Base-by-base conservation (phyloP, 2,113 vertebrate genomes). In the Sakesphorus luctuosus region DNA sequence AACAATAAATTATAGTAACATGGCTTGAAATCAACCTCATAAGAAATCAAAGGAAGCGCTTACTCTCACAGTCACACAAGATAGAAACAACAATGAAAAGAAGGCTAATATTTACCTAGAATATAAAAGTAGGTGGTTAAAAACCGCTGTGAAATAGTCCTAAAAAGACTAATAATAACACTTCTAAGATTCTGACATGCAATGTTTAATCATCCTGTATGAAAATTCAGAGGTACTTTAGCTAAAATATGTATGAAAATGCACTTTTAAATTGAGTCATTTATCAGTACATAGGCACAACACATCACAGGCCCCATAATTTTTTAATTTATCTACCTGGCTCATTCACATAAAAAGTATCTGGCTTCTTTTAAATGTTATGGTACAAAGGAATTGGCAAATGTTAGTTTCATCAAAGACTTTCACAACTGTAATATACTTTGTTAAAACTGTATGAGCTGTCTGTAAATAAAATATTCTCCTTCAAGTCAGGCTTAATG, bases 41-140 rank as follows among this genome's bases (percentile, higher is more conserved):
- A n/a, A 83, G 76, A 92, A 93, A 86, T 61, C 59, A 94, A 91
- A 94, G 55, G 26, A 93, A 86, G 33, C 8, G 9, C 29, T 77
- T 33, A 55, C 20, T 90, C 49, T 84, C 35, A 85, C 0, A 0
- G 71, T 84, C 89, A 86, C 35, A 62, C 7, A 89, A 89, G 43
- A 18, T 90, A 58, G 78, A 86, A 84, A 61, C 63, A 89, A 82
- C 29, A 46, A 94, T 87, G 49, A 95, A 84, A 91, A 91, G 28
- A 82, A 69, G 44, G 19, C 15, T 84, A 79, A 47, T 49, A 47
- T 92, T 95, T 92, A 90, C 36, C n/a, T 83, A 72, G 44, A 83
- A 29, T 69, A 69, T 25, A 90, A 62, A 87, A 62, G 23, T 24
- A 86, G 18, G n/a, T 61, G 26, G 18, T 83, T 88, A 67, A 90